Evolutionary conservation across 2,113 vertebrate genomes (phyloP).

Genomic region (Psittacara wagleri): DNA sequence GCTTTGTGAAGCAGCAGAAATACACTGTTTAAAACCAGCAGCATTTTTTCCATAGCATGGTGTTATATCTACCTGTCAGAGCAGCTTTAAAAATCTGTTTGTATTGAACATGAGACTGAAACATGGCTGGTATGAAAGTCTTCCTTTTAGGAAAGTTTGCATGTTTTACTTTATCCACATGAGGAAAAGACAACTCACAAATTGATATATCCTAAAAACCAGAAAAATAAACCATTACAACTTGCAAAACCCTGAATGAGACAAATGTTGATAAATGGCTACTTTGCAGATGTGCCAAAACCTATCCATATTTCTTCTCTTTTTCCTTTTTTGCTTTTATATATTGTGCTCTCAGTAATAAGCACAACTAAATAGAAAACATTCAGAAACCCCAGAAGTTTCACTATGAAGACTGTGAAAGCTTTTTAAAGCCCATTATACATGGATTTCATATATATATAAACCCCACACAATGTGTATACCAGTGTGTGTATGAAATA

Average conservation of each 20-base stretch:
- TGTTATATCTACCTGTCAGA: constrained; percentile 68
- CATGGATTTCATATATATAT: neutral
- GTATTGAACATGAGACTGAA: constrained; percentile 75
- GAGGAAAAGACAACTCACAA: constrained; percentile 75
- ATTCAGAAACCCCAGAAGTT: neutral
- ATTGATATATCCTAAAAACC: constrained; percentile 55
- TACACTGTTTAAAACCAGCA: neutral
- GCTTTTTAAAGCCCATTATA: neutral
- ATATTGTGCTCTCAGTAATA: neutral
- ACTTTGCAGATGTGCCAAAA: neutral
- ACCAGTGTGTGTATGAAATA: neutral
- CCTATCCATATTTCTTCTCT: neutral
- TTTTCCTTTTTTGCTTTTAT: neutral
- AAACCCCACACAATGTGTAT: neutral
- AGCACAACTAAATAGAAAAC: neutral
- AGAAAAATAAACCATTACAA: neutral
- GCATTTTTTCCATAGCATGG: neutral
- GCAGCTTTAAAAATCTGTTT: constrained; percentile 75
- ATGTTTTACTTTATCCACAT: constrained; percentile 16
- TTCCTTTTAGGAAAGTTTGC: constrained; percentile 68
- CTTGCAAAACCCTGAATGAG: neutral
- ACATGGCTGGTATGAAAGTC: constrained; percentile 66
- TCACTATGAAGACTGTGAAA: neutral
- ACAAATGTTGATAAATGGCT: neutral
- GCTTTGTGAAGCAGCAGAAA: neutral